Conservation (phyloP, 2,113 vertebrate genomes). For the Numenius arquata region DNA sequence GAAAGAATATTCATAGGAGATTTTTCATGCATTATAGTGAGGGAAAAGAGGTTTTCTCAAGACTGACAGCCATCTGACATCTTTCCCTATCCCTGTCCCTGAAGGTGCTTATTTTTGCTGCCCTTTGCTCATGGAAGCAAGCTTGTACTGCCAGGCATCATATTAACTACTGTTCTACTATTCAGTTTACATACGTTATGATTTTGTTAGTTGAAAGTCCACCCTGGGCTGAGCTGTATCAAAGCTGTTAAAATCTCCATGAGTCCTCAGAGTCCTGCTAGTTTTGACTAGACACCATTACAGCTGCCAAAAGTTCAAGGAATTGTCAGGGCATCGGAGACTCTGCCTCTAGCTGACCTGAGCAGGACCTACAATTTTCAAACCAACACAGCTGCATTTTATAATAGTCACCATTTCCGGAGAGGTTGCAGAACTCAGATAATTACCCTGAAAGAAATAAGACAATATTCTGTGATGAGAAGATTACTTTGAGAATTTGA, state of each 20-base stretch:
- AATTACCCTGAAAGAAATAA: conserved; percentile 78
- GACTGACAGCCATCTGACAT: background rate
- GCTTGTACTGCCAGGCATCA: background rate
- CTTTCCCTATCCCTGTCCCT: background rate
- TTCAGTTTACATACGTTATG: background rate
- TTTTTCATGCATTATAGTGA: background rate
- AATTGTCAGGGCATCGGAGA: background rate
- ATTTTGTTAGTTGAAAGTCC: conserved; percentile 11
- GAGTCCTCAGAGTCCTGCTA: background rate
- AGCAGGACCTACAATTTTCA: conserved; percentile 55
- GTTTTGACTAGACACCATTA: conserved; percentile 9
- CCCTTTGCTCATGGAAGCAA: background rate
- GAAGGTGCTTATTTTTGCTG: conserved; percentile 13
- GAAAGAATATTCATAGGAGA: background rate
- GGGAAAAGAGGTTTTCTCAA: background rate
- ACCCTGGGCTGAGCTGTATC: background rate
- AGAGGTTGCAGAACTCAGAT: conserved; percentile 72
- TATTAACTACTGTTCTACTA: background rate
- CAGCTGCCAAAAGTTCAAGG: conserved; percentile 30
- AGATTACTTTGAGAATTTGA: conserved; percentile 81
- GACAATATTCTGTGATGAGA: conserved; percentile 83
- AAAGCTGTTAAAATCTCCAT: background rate
- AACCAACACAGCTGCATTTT: conserved; percentile 68
- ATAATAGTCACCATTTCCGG: conserved; percentile 61
- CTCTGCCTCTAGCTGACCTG: conserved; percentile 31